Evolutionary conservation across 2,113 vertebrate species (phyloP), one percentile per base, ranked within the genome.

Genomic region (Sciurus niger): DNA sequence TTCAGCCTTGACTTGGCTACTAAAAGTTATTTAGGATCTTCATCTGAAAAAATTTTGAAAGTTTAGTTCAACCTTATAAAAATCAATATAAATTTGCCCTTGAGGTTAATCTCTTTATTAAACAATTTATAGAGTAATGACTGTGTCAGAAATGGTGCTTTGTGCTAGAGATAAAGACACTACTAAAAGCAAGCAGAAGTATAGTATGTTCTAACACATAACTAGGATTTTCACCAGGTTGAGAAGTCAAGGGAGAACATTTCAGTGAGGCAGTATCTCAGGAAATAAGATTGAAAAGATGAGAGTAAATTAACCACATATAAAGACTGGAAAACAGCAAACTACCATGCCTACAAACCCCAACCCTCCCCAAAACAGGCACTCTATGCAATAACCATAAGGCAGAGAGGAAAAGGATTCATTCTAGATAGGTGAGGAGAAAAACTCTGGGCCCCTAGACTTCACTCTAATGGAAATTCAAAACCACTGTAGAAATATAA

Each of bases 291-390:
- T 48, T 22, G 32, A 72, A 53, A 76, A 46, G 11, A 78, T 28
- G 30, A 88, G 17, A 83, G 34, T 68, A 10, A 43, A 60, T 51
- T 74, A 76, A 53, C 12, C 32, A 70, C 8, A 22, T 7, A n/a
- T 11, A 48, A 37, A 9, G 22, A 1, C 12, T 77, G 30, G 2
- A 90, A 92, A 4, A 80, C 4, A 34, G 30, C 6, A 96, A 58
- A 9, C 48, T 30, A 14, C 16, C 11, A 28, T 7, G 1, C 16
- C 20, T 0, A 14, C 16, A 17, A 5, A 24, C 16, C 8, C 34
- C 37, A 8, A 4, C 18, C 4, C 1, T 40, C 1, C 65, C 30
- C 37, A 76, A 4, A 60, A 60, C 22, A 60, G 1, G 4, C 6
- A 67, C 40, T 46, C 9, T 10, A 24, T 28, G 24, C 13, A 72